Base-by-base conservation (phyloP, 2,113 vertebrate species). In the Meriones unguiculatus region DNA sequence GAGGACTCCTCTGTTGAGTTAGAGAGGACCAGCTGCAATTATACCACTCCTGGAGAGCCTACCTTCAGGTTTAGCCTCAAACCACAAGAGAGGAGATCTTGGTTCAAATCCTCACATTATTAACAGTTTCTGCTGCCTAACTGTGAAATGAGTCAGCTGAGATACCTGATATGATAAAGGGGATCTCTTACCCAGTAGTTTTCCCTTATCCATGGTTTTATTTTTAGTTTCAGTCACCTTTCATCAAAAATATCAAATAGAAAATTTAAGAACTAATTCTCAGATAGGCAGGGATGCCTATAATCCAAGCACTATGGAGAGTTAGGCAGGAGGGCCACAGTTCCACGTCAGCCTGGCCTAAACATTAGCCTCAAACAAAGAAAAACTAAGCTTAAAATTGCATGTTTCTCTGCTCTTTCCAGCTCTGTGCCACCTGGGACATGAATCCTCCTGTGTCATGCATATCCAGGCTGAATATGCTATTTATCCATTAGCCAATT, bases 251-350 rank as follows among this genome's bases (percentile, higher is more conserved):
- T 41, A 35, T 57, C 62, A 84, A 73, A 52, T 20, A 13, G 46
- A 76, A 65, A 84, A 18, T 52, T 89, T 72, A 88, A 90, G 87
- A 94, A 89, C 41, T 65, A 35, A 59, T 75, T 41, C 70, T 62
- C 7, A 54, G 84, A 35, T 46, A 46, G 65, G 85, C 41, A 69
- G 4, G 25, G 30, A 69, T 11, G 32, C 52, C 50, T 72, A 22
- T 54, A 38, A 54, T 54, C 50, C 2, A 25, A 72, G 20, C 1
- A 70, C 46, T n/a, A 54, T 46, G 46, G 46, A 87, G 28, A 35
- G 18, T 25, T 46, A 25, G 18, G 65, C 20, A 87, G 50, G 46
- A 70, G 32, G 65, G 25, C 25, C 32, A 87, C 38, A 25, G 38
- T 70, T 87, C 32, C 32, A 87, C 46, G 46, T 54, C 46, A 54